These are phyloP conservation scores for Clarias magur DNA, from an alignment of 2,113 vertebrate species.

Conservation along the genomic window DNA sequence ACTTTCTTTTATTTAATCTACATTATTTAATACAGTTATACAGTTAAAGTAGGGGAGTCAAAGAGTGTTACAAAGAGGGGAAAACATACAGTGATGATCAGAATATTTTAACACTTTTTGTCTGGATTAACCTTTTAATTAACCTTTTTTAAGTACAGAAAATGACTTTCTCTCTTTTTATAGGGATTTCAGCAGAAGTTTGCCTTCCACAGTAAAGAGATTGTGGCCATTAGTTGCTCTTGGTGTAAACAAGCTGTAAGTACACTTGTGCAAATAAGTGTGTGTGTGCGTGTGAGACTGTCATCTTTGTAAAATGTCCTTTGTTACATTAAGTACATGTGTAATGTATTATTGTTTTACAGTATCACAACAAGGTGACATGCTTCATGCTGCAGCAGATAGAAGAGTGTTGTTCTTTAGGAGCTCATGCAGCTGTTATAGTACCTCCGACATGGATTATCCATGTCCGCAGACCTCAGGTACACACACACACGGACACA, in stretches of 20 bases:
- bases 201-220: slow-evolving; percentile 93
- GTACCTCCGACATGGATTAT: slow-evolving; percentile 95
- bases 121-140: too few relatives aligned
- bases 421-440: slow-evolving; percentile 89
- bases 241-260: slow-evolving; percentile 98
- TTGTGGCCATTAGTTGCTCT: slow-evolving; percentile 97
- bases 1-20: too few relatives aligned
- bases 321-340: too few relatives aligned
- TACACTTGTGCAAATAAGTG: slow-evolving; percentile 28
- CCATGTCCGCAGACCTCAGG: slow-evolving; percentile 80
- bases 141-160: too few relatives aligned
- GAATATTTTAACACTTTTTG: background rate
- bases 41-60: background rate
- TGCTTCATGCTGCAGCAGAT: slow-evolving; percentile 99
- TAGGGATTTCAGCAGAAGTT: slow-evolving; percentile 99
- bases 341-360: background rate
- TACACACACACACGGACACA: slow-evolving; percentile 23
- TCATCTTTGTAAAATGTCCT: background rate
- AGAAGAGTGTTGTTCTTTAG: slow-evolving; percentile 89
- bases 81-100: background rate
- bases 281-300: background rate
- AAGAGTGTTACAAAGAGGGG: background rate
- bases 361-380: slow-evolving; percentile 97
- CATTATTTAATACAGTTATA: background rate
- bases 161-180: background rate